phyloP scores from a whole-genome alignment of 2,797 vertebrate genomes.

The Steatocranus sp. region DNA sequence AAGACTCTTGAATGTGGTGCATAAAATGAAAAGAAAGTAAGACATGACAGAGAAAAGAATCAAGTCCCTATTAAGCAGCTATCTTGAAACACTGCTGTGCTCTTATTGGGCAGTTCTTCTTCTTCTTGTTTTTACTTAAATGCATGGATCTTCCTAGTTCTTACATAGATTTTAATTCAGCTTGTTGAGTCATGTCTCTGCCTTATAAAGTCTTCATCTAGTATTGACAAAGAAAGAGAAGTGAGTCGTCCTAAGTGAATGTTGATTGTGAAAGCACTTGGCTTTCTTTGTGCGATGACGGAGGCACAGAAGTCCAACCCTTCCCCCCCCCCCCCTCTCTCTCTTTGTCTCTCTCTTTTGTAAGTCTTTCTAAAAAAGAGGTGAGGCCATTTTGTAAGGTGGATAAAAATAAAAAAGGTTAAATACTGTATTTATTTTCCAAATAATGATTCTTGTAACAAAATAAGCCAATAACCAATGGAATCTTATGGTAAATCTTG shows the following conservation, averaged over 20 bases:
- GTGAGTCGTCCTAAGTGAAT: not conserved
- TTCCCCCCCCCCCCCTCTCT: fast-evolving
- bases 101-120: not conserved
- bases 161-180: not conserved
- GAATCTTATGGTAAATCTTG: not conserved
- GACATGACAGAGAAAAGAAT: not conserved
- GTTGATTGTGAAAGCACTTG: not conserved
- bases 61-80: not conserved
- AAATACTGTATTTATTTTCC: not conserved
- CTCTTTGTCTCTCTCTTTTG: not conserved
- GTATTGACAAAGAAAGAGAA: not conserved
- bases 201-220: not conserved
- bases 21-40: not conserved
- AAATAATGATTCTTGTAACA: not conserved
- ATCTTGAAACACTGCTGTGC: not conserved
- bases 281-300: not conserved
- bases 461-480: not conserved
- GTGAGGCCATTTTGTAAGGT: not conserved
- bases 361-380: not conserved
- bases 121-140: not conserved
- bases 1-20: not conserved
- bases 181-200: not conserved
- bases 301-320: not conserved
- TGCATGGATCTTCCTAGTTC: not conserved
- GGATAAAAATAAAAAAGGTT: not conserved